These are phyloP conservation scores for Brachypalpus laphriformis DNA, from an alignment of 2,888 invertebrate genomes.

Conservation along the genomic window DNA sequence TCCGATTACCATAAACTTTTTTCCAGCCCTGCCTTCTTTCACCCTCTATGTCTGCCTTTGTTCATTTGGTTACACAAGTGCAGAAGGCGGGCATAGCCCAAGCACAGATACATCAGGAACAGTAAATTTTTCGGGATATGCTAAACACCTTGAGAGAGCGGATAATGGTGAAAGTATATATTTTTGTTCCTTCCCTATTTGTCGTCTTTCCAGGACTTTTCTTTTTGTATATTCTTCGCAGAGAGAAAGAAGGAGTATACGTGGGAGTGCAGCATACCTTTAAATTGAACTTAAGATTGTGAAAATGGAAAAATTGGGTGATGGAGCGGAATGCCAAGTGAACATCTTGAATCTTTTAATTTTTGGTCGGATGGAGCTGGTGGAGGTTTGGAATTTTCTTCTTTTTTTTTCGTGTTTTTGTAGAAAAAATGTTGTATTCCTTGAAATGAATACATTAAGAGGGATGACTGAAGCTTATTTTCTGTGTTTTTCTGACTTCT, in stretches of 20 bases:
- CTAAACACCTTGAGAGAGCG: conserved; percentile 20
- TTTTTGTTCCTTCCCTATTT: neutral
- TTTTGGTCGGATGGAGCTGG: conserved; percentile 31
- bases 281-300: conserved; percentile 1
- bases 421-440: neutral
- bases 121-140: conserved; percentile 23
- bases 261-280: neutral
- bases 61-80: conserved; percentile 12
- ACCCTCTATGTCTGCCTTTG: neutral
- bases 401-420: neutral
- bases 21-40: neutral
- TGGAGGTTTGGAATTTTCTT: neutral
- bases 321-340: conserved; percentile 13
- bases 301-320: conserved; percentile 9
- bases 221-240: neutral
- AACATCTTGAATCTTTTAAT: conserved; percentile 53
- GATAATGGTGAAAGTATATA: conserved; percentile 13
- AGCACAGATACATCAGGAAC: conserved; percentile 17
- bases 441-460: conserved; percentile 11
- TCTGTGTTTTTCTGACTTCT: neutral
- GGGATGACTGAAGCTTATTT: conserved; percentile 17
- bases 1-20: conserved; percentile 40
- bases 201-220: neutral
- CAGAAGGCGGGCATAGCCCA: neutral
- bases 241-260: neutral